Base-by-base conservation (phyloP, 2,797 vertebrate genomes). In the Huso huso region DNA sequence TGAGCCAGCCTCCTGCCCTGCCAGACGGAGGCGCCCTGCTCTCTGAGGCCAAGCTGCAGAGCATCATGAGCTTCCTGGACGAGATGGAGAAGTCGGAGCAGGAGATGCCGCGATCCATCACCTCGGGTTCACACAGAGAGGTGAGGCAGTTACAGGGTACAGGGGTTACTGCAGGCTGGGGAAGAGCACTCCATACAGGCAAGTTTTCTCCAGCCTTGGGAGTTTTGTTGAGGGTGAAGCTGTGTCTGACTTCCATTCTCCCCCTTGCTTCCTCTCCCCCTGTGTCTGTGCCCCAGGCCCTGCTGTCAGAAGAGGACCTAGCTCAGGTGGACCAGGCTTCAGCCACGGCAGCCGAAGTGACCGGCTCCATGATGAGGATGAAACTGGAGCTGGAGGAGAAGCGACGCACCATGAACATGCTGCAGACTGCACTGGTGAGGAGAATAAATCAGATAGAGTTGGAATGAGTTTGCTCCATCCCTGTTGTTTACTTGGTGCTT, bases 1-100 rank as follows among this genome's bases (percentile, higher is more conserved):
- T 95, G 66, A 92, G 86, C 23, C 88, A 80, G 13, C 77, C 82
- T 0, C 78, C 83, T 0, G 86, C 76, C 0, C 79, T 88, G 62
- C 86, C 88, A 0, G 92, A 93, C 8, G 88, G 89, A 0, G 91
- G 92, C 11, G 86, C 90, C 0, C 80, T 99, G 69, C 91, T 98
- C 5, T 97, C 96, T 0, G 95, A 98, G 78, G 94, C 94, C 78
- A 97, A 96, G 72, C 89, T 97, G 53, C 93, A 94, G 78, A 95
- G 90, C 81, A 95, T 99, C 82, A 92, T 97, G 89, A 95, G 85
- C 69, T 98, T 98, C 75, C 79, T 99, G 81, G 93, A 95, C 1
- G 94, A 98, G 85, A 97, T 97, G 95, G 95, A 99, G 87, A 90
- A 87, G 68, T 92, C 92, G 0, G 93, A 93, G 48, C 94, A 93